Evolutionary conservation across 2,797 vertebrate species (phyloP).

Genomic region (Botia almorhae): DNA sequence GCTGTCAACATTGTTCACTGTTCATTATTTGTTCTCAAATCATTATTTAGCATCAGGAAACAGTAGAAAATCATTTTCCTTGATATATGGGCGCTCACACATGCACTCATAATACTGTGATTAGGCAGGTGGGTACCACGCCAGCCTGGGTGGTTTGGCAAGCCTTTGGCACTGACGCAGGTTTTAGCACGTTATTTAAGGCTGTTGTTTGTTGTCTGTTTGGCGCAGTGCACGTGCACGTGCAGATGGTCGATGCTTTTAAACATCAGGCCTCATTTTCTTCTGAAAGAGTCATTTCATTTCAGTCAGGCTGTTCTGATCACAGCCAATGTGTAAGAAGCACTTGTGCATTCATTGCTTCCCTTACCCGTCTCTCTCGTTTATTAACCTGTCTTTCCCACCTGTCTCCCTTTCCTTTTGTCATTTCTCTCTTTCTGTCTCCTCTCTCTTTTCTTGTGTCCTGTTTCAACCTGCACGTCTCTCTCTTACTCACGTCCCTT

Average conservation of each 20-base stretch:
- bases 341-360: no score
- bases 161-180: not conserved
- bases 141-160: not conserved
- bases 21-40: not conserved
- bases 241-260: not conserved
- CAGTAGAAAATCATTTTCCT: not conserved
- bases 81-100: not conserved
- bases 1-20: not conserved
- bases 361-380: not conserved
- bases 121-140: not conserved
- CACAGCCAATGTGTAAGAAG: not conserved
- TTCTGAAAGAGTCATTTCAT: not conserved
- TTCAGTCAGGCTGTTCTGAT: not conserved
- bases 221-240: not conserved
- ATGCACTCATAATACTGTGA: not conserved
- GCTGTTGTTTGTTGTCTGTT: not conserved
- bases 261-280: not conserved
- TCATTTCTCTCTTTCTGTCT: not conserved
- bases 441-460: not conserved
- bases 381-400: not conserved
- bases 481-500: not conserved
- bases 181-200: not conserved
- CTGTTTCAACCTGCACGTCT: not conserved
- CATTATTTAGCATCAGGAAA: conserved; percentile 15
- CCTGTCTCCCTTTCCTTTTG: not conserved